Conservation (phyloP, 2,113 vertebrate species). For the Verasper variegatus region DNA sequence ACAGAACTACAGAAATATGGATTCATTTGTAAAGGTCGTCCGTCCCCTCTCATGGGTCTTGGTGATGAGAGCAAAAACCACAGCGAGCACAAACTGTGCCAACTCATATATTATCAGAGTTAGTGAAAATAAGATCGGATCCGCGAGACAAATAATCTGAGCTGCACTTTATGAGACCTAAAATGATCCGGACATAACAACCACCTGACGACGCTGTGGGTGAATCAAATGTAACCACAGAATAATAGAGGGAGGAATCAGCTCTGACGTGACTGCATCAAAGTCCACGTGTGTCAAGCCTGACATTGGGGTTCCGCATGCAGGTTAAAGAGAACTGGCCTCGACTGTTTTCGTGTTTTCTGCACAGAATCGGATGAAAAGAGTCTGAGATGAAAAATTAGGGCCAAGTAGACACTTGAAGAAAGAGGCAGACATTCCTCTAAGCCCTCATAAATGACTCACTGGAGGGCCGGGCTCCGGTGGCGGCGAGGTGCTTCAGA, state of each 20-base stretch:
- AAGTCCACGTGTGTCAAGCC: constrained; percentile 64
- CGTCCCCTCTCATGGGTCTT: constrained; percentile 51
- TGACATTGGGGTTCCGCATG: constrained; percentile 49
- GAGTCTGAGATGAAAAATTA: constrained; percentile 74
- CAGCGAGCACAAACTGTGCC: constrained; percentile 60
- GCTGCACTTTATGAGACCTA: constrained; percentile 49
- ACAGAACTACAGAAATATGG: constrained; percentile 70
- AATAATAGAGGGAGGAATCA: constrained; percentile 18
- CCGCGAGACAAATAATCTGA: constrained; percentile 57
- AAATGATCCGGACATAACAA: constrained; percentile 46
- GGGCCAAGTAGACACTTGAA: constrained; percentile 76
- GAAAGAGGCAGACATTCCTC: constrained; percentile 75
- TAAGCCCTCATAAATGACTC: constrained; percentile 83
- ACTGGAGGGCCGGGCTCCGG: constrained; percentile 79
- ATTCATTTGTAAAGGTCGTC: constrained; percentile 73
- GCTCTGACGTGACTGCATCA: constrained; percentile 36
- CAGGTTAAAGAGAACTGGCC: constrained; percentile 66
- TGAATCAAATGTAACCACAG: constrained; percentile 36
- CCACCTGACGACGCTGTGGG: constrained; percentile 29
- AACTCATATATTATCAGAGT: constrained; percentile 73
- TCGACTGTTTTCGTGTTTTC: constrained; percentile 70
- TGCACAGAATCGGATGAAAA: constrained; percentile 73
- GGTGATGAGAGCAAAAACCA: not conserved
- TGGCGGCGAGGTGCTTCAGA: constrained; percentile 78
- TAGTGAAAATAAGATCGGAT: constrained; percentile 61